These are phyloP conservation scores for Lasiurus borealis DNA, from an alignment of 2,113 vertebrate species.

Conservation along the genomic window DNA sequence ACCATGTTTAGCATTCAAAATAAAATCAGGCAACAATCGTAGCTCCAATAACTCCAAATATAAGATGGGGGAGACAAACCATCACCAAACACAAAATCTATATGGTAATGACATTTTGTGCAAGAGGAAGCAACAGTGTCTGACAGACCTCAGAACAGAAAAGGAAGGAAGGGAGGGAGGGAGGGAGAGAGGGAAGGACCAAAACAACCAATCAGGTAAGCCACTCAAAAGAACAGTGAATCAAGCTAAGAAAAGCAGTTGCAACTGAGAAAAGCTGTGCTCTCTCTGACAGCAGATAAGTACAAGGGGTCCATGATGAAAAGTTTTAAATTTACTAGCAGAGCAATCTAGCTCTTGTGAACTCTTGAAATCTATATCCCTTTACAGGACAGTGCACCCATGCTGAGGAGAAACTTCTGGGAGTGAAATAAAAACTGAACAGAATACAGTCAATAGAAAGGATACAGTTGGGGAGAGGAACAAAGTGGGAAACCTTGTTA, in stretches of 20 bases:
- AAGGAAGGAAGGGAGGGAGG: neutral
- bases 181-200: too few relatives aligned
- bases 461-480: neutral
- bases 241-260: conserved; percentile 1
- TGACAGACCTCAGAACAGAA: neutral
- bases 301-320: neutral
- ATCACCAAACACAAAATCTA: neutral
- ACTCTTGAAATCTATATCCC: neutral
- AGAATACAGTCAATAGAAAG: neutral
- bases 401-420: neutral
- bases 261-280: neutral
- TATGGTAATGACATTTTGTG: neutral
- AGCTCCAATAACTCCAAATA: neutral
- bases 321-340: neutral
- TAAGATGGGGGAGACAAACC: neutral
- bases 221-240: neutral
- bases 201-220: neutral
- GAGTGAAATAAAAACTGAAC: neutral
- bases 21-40: neutral
- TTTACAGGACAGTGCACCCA: neutral
- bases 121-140: neutral
- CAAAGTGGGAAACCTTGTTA: neutral
- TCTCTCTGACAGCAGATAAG: neutral
- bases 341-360: neutral
- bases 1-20: conserved; percentile 2